Base-by-base conservation (phyloP, 2,113 vertebrate genomes). In the Neodontobutis hainanensis region DNA sequence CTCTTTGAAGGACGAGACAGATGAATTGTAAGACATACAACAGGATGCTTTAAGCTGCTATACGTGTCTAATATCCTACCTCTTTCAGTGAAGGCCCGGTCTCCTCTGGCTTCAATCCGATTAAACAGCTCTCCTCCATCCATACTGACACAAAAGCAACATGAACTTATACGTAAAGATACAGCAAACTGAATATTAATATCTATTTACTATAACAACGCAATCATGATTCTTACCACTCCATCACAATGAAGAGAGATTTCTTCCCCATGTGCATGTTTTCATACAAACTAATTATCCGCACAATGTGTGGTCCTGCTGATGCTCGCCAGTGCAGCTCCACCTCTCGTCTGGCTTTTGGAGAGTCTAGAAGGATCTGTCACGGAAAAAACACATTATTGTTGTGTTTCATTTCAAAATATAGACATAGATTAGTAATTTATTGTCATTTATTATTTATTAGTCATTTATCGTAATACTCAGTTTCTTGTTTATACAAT, bases 271-370 rank as follows among this genome's bases (percentile, higher is more conserved):
- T 65, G 68, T 88, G 61, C 55, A 88, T 73, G 75, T 89, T 89
- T 65, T 88, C 88, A 43, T 88, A 89, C 49, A 88, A 75, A 70
- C 51, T 89, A 60, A 92, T 82, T 63, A 92, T 91, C 9, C 65
- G 84, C n/a, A 93, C 92, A 0, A 99, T 95, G 85, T 98, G 94
- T 4, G 94, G 96, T 44, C 96, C 96, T 0, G 92, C 93, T 0
- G 95, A 98, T 1, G 93, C 96, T 71, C 94, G 84, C 92, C 94
- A 96, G 73, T 99, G 97, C 77, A 97, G 93, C 14, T 98, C 97
- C 0, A 98, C 94, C 48, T 99, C 97, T 56, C 96, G 94, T 42
- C 95, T 91, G 27, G 97, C 94, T 90, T 98, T 99, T 14, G 95
- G 96, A 72, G 88, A 96, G 70, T 99, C 97, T 0, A 95, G 95